Evolutionary conservation across 2,113 vertebrate genomes (phyloP).

Genomic region (Nematolebias whitei): DNA sequence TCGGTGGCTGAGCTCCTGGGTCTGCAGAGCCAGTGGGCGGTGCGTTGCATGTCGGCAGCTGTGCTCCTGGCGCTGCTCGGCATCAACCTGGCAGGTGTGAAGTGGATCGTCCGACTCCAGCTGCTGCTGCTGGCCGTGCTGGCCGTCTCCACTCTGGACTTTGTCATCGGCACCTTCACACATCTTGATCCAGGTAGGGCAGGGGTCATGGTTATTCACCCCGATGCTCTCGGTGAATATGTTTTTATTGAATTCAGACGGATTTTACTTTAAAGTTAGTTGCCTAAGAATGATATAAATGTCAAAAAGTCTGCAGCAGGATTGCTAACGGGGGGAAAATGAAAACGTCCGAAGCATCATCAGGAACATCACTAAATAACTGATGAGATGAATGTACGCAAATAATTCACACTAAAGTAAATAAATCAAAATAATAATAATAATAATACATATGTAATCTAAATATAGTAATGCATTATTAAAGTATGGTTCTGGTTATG

Average conservation of each 20-base stretch:
- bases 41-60: constrained; percentile 85
- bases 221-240: background rate
- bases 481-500: too few relatives aligned
- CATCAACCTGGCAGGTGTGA: constrained; percentile 95
- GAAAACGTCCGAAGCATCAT: too few relatives aligned
- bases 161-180: constrained; percentile 92
- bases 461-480: too few relatives aligned
- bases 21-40: constrained; percentile 88
- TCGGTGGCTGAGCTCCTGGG: constrained; percentile 88
- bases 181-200: constrained; percentile 91
- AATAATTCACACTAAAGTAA: too few relatives aligned
- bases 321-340: too few relatives aligned
- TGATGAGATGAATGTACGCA: too few relatives aligned
- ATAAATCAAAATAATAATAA: too few relatives aligned
- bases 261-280: background rate
- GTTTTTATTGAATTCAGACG: too few relatives aligned
- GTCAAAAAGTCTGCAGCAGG: background rate
- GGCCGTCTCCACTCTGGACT: constrained; percentile 92
- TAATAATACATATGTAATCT: too few relatives aligned
- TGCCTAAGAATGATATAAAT: background rate
- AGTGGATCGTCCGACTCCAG: constrained; percentile 96
- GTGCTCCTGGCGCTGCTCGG: constrained; percentile 92
- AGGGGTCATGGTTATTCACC: background rate
- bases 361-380: too few relatives aligned
- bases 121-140: constrained; percentile 90